Evolutionary conservation across 2,888 invertebrate genomes (phyloP), one percentile per base, ranked within the genome.

Genomic region (Dioctria linearis): DNA sequence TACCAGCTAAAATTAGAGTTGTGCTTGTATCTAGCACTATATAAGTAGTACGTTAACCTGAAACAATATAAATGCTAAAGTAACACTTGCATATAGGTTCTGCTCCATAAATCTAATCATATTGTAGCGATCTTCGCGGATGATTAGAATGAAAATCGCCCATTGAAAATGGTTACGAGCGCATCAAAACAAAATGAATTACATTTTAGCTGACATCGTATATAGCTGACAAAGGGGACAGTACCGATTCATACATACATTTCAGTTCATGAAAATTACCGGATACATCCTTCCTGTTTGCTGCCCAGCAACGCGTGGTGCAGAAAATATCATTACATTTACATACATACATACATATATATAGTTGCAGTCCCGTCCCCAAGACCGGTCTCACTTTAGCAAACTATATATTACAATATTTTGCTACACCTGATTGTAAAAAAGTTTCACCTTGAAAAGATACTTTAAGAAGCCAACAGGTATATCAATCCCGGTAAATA

Each of bases 271-370:
- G 79, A 82, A 82, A 80, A 82, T 82, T 69, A 80, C 82, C 82
- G 82, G 82, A 82, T 80, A 82, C 82, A 82, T 82, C 82, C 82
- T 82, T 82, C 82, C 82, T 82, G 82, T 82, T 82, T 80, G 80
- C 80, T 67, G 79, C 65, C 75, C 63, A 46, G 75, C 43, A 75
- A 61, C 9, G 25, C 25, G 9, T 78, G 40, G 13, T 46, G 42
- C n/a, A 59, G 57, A 73, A n/a, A 73, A 59, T 54, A 54, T 25
- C 25, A 25, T 25, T 25, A 25, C 25, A 25, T 25, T 25, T 25
- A 1, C 25, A 25, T 25, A 25, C 25, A 25, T 11, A 2, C 54
- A 54, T 54, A 11, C 11, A 11, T n/a, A 54, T 3, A 4, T n/a
- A 11, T 3, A n/a, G 11, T 54, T 54, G 54, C n/a, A n/a, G 4